Percentiles rank a stretch among this genome's conserved stretches.
Conservation (phyloP, 2,113 vertebrate genomes). For the Tetraodon nigroviridis region DNA sequence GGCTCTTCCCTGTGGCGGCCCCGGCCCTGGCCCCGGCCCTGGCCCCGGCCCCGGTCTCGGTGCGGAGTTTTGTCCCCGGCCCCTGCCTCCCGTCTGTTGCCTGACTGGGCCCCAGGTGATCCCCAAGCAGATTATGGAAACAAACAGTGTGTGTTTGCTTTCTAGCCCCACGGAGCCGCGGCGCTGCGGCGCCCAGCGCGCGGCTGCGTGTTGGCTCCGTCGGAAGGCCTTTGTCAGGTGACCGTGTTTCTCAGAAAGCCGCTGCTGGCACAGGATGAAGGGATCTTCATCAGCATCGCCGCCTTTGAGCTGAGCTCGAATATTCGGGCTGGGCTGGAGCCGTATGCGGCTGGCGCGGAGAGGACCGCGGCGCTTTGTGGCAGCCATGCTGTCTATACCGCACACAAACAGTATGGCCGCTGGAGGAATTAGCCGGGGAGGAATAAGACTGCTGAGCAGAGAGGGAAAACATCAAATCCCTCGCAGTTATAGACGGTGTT, state of each 20-base stretch:
- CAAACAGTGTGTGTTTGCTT: conserved; percentile 71
- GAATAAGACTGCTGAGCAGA: conserved; percentile 61
- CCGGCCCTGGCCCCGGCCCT: conserved; percentile 46
- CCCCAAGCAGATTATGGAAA: conserved; percentile 68
- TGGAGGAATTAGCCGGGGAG: conserved; percentile 63
- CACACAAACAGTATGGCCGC: conserved; percentile 59
- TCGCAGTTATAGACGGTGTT: conserved; percentile 71
- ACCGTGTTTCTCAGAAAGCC: conserved; percentile 7
- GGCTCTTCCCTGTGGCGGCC: conserved; percentile 65
- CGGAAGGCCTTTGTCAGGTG: conserved; percentile 6
- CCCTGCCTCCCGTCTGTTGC: conserved; percentile 60
- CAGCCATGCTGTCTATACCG: conserved; percentile 53
- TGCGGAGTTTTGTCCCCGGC: conserved; percentile 47
- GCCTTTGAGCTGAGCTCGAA: conserved; percentile 47
- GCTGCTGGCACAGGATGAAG: conserved; percentile 6
- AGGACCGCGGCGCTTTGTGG: conserved; percentile 62
- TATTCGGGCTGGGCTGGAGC: conserved; percentile 31
- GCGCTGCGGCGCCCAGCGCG: conserved; percentile 28
- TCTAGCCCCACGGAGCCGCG: conserved; percentile 50
- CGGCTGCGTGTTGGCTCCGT: conserved; percentile 3
- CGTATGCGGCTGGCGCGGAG: conserved; percentile 57
- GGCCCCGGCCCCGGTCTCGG: conserved; percentile 51
- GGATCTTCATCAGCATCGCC: conserved; percentile 16
- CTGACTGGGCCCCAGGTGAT: conserved; percentile 64
- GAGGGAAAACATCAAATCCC: conserved; percentile 72